These are phyloP conservation scores for Acheta domesticus DNA, from an alignment of 2,888 invertebrate species.

Conservation along the genomic window DNA sequence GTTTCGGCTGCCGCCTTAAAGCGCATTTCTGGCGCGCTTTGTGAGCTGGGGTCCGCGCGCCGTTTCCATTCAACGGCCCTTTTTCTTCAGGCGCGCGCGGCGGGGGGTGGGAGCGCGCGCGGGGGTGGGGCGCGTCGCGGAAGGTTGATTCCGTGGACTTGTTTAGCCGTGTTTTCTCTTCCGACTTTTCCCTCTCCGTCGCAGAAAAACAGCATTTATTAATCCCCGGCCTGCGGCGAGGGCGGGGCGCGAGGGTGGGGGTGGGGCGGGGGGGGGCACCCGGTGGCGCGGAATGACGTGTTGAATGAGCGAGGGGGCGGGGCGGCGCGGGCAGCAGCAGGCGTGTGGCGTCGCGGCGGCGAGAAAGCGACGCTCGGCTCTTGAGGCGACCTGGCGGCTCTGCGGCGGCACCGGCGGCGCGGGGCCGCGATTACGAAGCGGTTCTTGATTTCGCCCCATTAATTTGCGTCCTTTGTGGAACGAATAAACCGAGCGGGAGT, in stretches of 20 bases:
- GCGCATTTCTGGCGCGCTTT: no score
- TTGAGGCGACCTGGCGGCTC: background rate
- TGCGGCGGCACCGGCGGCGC: background rate
- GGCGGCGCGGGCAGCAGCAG: background rate
- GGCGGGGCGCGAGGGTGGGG: background rate
- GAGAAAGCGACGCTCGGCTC: background rate
- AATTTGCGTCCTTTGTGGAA: background rate
- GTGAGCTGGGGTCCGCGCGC: no score
- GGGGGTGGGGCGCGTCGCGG: background rate
- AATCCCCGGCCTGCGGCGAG: background rate
- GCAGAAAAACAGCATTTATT: no score
- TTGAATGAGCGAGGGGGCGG: background rate
- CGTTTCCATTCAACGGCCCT: no score
- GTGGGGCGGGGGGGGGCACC: background rate
- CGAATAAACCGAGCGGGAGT: background rate
- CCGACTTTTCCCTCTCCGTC: no score
- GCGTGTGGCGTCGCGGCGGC: background rate
- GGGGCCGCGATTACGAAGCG: background rate
- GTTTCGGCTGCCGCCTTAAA: no score
- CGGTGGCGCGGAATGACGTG: slow-evolving; percentile 18
- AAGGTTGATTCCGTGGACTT: no score
- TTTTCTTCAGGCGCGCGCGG: background rate
- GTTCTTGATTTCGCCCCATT: background rate
- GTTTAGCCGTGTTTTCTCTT: no score
- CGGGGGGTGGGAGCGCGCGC: background rate